Evolutionary conservation across 2,113 vertebrate species (phyloP).

Genomic region (Triplophysa dalaica): DNA sequence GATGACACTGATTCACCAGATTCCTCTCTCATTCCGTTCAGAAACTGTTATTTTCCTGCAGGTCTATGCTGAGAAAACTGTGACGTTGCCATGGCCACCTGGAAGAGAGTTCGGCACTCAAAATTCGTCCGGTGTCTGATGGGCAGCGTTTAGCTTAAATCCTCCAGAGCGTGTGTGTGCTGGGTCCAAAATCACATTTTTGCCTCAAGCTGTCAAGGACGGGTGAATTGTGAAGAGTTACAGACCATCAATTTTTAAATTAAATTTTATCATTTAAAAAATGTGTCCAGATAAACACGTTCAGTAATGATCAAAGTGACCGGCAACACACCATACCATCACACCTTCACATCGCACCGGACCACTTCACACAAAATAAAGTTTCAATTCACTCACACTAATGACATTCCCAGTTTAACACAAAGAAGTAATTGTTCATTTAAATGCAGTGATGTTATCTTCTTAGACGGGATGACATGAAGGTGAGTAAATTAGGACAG

Average conservation of each 20-base stretch:
- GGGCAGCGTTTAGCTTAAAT: slow-evolving; percentile 34
- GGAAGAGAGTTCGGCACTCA: slow-evolving; percentile 26
- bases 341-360: not conserved
- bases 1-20: slow-evolving; percentile 13
- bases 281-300: slow-evolving; percentile 7
- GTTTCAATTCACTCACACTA: too few relatives aligned
- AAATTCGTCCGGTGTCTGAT: slow-evolving; percentile 38
- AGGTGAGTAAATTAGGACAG: too few relatives aligned
- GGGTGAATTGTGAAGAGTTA: not conserved
- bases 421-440: too few relatives aligned
- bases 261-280: too few relatives aligned
- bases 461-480: too few relatives aligned
- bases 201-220: slow-evolving; percentile 1
- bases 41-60: slow-evolving; percentile 16
- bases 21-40: not conserved
- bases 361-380: not conserved
- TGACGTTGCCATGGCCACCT: slow-evolving; percentile 35
- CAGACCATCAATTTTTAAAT: not conserved
- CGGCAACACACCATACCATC: not conserved
- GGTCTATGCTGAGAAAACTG: slow-evolving; percentile 23
- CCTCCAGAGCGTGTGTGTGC: slow-evolving; percentile 11
- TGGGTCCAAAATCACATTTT: slow-evolving; percentile 4
- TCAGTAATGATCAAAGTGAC: slow-evolving; percentile 8
- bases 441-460: too few relatives aligned
- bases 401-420: too few relatives aligned